phyloP scores from a whole-genome alignment of 1,140 invertebrate species.

The Lethocerus indicus region DNA sequence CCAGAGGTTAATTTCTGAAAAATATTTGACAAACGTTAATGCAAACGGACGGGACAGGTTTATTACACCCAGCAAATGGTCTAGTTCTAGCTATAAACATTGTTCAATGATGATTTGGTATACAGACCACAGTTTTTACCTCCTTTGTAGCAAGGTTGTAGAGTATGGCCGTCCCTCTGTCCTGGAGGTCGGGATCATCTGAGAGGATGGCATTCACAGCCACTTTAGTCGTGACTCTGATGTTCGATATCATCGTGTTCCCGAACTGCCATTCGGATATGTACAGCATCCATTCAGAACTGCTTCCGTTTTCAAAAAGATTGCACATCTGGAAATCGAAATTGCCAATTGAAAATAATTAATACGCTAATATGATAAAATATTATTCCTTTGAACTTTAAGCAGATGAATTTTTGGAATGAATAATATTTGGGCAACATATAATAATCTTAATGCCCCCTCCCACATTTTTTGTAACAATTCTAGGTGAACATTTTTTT shows the following conservation, averaged over 20 bases:
- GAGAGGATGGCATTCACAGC: slow-evolving; percentile 71
- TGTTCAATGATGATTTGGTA: too few relatives aligned
- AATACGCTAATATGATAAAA: too few relatives aligned
- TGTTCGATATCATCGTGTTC: slow-evolving; percentile 63
- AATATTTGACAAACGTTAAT: too few relatives aligned
- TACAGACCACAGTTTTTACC: slow-evolving; percentile 91
- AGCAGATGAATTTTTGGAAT: too few relatives aligned
- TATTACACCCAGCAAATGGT: not conserved
- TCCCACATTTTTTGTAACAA: too few relatives aligned
- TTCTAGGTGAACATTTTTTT: too few relatives aligned
- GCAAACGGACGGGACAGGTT: not conserved
- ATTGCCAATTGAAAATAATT: not conserved
- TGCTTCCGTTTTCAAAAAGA: slow-evolving; percentile 74
- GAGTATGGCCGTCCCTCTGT: slow-evolving; percentile 67
- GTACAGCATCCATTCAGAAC: slow-evolving; percentile 83
- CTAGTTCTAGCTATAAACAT: too few relatives aligned
- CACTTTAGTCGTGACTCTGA: slow-evolving; percentile 77
- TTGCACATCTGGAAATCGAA: slow-evolving; percentile 53
- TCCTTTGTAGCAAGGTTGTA: slow-evolving; percentile 89
- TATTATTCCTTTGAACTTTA: too few relatives aligned
- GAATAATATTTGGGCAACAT: too few relatives aligned
- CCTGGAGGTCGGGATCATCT: slow-evolving; percentile 49
- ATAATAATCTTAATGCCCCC: not conserved
- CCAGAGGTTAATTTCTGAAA: too few relatives aligned
- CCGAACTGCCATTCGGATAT: slow-evolving; percentile 77